Conservation (phyloP, 2,113 vertebrate genomes). For the Bubalus kerabau region DNA sequence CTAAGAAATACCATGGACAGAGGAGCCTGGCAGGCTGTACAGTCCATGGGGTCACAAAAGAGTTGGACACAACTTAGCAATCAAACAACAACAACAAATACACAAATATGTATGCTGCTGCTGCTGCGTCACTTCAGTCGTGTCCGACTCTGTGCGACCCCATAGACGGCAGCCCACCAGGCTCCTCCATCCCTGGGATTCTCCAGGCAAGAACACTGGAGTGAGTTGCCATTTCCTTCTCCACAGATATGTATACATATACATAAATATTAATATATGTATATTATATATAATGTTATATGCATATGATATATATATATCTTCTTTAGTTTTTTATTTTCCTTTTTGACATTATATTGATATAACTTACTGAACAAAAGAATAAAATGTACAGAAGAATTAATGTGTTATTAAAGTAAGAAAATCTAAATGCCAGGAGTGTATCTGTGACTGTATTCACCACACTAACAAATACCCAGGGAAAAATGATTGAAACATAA, state of each 20-base stretch:
- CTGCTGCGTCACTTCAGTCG: accelerated
- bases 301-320: not conserved
- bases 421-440: not conserved
- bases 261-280: not conserved
- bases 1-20: not conserved
- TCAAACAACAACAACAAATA: not conserved
- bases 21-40: not conserved
- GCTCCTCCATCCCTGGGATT: not conserved
- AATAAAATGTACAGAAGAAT: not conserved
- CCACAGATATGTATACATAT: not conserved
- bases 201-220: not conserved
- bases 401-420: not conserved
- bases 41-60: not conserved
- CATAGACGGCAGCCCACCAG: not conserved
- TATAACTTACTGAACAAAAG: not conserved
- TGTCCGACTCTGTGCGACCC: not conserved
- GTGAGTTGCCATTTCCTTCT: too few species aligned
- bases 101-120: not conserved
- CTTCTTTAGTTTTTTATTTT: not conserved
- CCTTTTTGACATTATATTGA: not conserved
- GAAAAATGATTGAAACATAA: constrained; percentile 12
- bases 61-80: not conserved
- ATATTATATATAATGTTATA: not conserved
- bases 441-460: not conserved
- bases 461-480: not conserved